These are phyloP conservation scores for Melanotaenia parkinsoni DNA, from an alignment of 2,797 vertebrate species.

Conservation along the genomic window DNA sequence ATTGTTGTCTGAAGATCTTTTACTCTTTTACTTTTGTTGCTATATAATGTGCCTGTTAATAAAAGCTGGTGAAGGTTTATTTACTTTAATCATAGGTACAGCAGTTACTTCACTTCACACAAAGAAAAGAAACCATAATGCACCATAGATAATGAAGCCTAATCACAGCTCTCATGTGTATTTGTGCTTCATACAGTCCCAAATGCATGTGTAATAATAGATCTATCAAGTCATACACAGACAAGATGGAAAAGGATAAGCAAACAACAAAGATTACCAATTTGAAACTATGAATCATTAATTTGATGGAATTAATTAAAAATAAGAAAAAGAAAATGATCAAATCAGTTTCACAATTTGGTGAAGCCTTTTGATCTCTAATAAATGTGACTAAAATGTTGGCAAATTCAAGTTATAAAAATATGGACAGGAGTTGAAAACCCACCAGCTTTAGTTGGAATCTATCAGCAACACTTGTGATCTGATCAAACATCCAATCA, in stretches of 20 bases:
- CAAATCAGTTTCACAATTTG: conserved; percentile 2
- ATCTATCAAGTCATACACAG: not conserved
- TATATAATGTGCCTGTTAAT: conserved; percentile 8
- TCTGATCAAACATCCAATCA: too few relatives aligned
- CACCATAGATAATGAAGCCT: conserved; percentile 28
- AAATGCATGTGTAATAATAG: not conserved
- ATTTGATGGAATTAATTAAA: conserved; percentile 9
- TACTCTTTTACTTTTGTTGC: conserved; percentile 9
- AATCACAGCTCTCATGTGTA: conserved; percentile 19
- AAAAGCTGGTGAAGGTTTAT: conserved; percentile 27
- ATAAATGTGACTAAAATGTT: not conserved
- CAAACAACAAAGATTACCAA: conserved; percentile 8
- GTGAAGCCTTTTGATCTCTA: not conserved
- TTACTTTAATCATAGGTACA: conserved; percentile 34
- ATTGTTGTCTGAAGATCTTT: conserved; percentile 29
- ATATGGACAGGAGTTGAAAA: not conserved
- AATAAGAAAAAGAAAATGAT: not conserved
- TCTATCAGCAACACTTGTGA: too few relatives aligned
- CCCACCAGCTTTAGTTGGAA: not conserved
- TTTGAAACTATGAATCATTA: conserved; percentile 3
- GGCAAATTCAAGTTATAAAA: not conserved
- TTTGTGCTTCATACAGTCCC: conserved; percentile 13
- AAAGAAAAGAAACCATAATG: conserved; percentile 3
- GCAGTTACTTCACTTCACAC: not conserved
- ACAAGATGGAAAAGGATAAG: not conserved